Evolutionary conservation across 2,888 invertebrate species (phyloP), one percentile per base, ranked within the genome.

Genomic region (Bibio marci): DNA sequence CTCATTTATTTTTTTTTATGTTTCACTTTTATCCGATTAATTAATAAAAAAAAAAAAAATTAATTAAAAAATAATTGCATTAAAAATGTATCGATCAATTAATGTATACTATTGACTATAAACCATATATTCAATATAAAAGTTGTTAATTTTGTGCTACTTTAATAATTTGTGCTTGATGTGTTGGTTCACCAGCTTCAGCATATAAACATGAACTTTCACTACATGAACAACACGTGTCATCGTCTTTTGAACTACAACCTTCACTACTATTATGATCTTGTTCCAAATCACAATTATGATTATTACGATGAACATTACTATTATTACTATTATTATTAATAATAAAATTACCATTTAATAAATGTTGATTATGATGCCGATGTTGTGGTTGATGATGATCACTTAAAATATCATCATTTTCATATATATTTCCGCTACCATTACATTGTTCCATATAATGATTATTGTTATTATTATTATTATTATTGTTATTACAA

Each of bases 181-280:
- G 35, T 15, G 51, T 50, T 11, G 60, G 63, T 33, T 60, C 62
- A 30, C 66, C 67, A 19, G 71, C 69, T 53, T 73, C 73, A 2
- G 71, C 71, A 49, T 73, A 73, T 40, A 72, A 56, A 48, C 71
- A 72, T 35, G 71, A 71, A 14, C 71, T 71, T 49, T 73, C 73
- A 51, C 71, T 71, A 55, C 73, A 73, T 25, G 72, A 73, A 53
- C 72, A 73, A 38, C 65, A 65, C 3, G 71, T 72, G 33, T 64
- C 65, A 37, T 64, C 65, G 52, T 52, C 64, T 15, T 18, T 28
- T 46, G 60, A 68, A 59, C 53, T 69, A 58, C 55, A 57, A 45
- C 61, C 62, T 25, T 43, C 43, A 39, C 43, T 43, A 46, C 28
- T 35, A 14, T 28, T 34, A n/a, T 19, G 33, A 39, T 63, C 60